Conservation (phyloP, 2,113 vertebrate species). For the Cryptotis parvus region DNA sequence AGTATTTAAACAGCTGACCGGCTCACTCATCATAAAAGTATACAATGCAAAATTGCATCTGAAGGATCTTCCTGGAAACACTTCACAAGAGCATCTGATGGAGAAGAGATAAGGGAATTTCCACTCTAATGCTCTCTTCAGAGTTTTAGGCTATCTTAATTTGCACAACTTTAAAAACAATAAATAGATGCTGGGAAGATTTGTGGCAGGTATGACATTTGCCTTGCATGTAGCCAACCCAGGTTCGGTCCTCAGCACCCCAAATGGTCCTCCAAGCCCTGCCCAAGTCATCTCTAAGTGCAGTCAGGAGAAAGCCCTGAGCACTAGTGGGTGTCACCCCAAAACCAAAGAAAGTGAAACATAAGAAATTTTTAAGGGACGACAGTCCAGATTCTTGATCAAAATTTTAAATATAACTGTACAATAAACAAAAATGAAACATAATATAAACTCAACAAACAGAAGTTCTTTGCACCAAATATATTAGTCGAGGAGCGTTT, state of each 20-base stretch:
- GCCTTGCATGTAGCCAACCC: not conserved
- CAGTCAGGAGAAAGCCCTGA: too few relatives aligned
- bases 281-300: too few relatives aligned
- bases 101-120: not conserved
- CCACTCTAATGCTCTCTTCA: not conserved
- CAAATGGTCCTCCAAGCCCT: not conserved
- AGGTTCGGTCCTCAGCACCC: not conserved
- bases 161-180: conserved; percentile 5
- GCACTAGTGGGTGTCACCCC: too few relatives aligned
- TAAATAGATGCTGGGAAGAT: not conserved
- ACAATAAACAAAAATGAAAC: not conserved
- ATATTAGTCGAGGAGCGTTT: conserved; percentile 31
- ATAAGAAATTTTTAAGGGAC: conserved; percentile 33
- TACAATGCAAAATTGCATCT: conserved; percentile 28
- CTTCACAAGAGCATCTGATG: not conserved
- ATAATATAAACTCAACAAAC: conserved; percentile 4
- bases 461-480: conserved; percentile 23
- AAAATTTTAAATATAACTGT: conserved; percentile 54
- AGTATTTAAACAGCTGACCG: conserved; percentile 47
- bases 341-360: not conserved
- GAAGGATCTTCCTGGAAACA: conserved; percentile 44
- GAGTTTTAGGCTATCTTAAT: conserved; percentile 8
- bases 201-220: not conserved
- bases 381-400: conserved; percentile 7
- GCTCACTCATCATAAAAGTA: conserved; percentile 24